Base-by-base conservation (phyloP, 2,888 invertebrate genomes). In the Nemurella pictetii region DNA sequence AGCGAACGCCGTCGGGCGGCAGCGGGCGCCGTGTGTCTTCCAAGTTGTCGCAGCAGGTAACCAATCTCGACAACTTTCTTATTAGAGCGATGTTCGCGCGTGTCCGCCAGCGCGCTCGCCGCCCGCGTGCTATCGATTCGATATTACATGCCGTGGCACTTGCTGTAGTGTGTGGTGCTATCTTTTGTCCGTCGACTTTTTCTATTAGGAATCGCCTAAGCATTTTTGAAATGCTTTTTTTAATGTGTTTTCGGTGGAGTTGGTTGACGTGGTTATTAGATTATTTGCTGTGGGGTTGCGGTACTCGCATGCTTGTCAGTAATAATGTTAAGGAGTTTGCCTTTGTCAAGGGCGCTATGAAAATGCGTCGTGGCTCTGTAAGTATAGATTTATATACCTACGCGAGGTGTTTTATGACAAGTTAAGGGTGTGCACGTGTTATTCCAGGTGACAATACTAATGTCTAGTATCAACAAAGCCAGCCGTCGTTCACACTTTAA, bases 11-110 rank as follows among this genome's bases (percentile, higher is more conserved):
- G 96, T 97, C 85, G 97, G 97, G 26, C 93, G 93, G 88, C 96
- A 97, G 91, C 94, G 95, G 89, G 93, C 94, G 86, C 96, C 97
- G 0, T 97, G 97, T 89, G 92, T 96, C 88, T 97, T 96, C 91
- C 96, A 96, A 91, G 93, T 97, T 87, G 89, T 90, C 36, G 89
- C 90, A 27, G 90, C 90, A 85, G 89, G 89, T 89, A 85, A 87
- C 87, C 55, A 55, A 55, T 55, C 55, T 55, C 55, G 55, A 12
- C 55, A 55, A 55, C 55, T 55, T 55, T 55, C 55, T 55, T 55
- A 55, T 55, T 55, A 55, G 15, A 55, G 20, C 55, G 55, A 55
- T 55, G 15, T 55, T 20, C 55, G 9, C 55, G 20, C 55, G 55
- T 55, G 55, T 55, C 20, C 15, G 55, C 2, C 55, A 55, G 20